Evolutionary conservation across 2,113 vertebrate genomes (phyloP).

Genomic region (Zapus hudsonius): DNA sequence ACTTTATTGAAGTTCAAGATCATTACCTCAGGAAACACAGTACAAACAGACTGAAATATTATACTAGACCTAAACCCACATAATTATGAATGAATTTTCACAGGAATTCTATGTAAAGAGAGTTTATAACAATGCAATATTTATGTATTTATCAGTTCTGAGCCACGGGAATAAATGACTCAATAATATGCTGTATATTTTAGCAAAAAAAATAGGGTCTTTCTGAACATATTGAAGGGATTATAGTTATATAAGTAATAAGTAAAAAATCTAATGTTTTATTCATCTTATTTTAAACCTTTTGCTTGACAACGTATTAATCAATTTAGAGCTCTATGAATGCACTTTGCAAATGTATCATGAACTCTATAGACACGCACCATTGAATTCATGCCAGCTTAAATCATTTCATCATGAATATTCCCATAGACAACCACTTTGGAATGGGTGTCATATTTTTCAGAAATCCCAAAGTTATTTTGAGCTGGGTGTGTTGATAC

Average conservation of each 20-base stretch:
- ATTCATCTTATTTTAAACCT: too few relatives aligned
- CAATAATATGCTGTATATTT: not conserved
- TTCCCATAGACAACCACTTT: not conserved
- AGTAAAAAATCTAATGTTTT: conserved; percentile 22
- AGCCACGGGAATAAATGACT: conserved; percentile 19
- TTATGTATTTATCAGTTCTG: conserved; percentile 5
- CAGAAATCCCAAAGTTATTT: conserved; percentile 26
- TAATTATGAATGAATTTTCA: conserved; percentile 38
- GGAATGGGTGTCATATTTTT: conserved; percentile 17
- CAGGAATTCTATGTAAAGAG: not conserved
- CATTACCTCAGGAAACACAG: not conserved
- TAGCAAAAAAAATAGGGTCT: not conserved
- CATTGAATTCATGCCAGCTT: conserved; percentile 18
- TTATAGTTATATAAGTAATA: not conserved
- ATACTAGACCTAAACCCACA: not conserved
- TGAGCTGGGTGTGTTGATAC: not conserved
- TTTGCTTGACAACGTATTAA: not conserved
- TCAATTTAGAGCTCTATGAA: not conserved
- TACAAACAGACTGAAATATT: not conserved
- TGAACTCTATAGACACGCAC: not conserved
- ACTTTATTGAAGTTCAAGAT: conserved; percentile 37
- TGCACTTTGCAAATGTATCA: not conserved
- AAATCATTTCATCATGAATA: conserved; percentile 30
- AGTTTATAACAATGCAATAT: not conserved
- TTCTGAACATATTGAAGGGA: conserved; percentile 19